Base-by-base conservation (phyloP, 1,140 invertebrate species). In the Sycobia sp. region DNA sequence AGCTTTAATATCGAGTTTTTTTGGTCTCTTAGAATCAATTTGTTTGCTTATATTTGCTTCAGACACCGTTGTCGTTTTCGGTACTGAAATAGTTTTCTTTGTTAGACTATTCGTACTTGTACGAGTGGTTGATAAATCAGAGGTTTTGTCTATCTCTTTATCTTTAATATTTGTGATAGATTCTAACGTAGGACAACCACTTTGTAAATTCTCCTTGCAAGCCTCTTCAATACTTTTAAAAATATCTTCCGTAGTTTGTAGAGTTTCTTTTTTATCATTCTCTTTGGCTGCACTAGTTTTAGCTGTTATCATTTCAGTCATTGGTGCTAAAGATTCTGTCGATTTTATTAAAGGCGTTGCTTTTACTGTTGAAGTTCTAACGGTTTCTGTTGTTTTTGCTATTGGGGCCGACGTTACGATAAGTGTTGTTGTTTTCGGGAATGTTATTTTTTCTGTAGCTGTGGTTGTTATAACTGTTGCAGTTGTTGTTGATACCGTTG, bases 1-100 rank as follows among this genome's bases (percentile, higher is more conserved):
- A 2, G 74, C 71, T 39, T 75, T 76, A 39, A 81, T 75, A 13
- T 79, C 76, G 9, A 82, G 62, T 55, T 80, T 76, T 55, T 73
- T 76, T 41, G 73, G n/a, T 41, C 69, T 71, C 39, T 67, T 65
- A 27, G 63, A 43, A 60, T 69, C 69, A 8, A 62, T 55, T 4
- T 54, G 63, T 34, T 69, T 68, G 29, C 29, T 32, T 2, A 61
- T 51, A 14, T 22, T 20, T 14, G 13, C 5, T 4, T 8, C 5
- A 25, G 51, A 39, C 11, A 14, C 14, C 11, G 14, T 56, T 16
- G 38, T 32, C 13, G n/a, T 16, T 20, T 54, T 46, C 25, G 38
- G 16, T 14, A 38, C 23, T 10, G n/a, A 38, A 0, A 46, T 39
- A 14, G 16, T 18, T 22, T 8, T 55, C 5, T 32, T 49, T 34